These are phyloP conservation scores for Tetanocera ferruginea DNA, from an alignment of 2,888 invertebrate species.

Conservation along the genomic window DNA sequence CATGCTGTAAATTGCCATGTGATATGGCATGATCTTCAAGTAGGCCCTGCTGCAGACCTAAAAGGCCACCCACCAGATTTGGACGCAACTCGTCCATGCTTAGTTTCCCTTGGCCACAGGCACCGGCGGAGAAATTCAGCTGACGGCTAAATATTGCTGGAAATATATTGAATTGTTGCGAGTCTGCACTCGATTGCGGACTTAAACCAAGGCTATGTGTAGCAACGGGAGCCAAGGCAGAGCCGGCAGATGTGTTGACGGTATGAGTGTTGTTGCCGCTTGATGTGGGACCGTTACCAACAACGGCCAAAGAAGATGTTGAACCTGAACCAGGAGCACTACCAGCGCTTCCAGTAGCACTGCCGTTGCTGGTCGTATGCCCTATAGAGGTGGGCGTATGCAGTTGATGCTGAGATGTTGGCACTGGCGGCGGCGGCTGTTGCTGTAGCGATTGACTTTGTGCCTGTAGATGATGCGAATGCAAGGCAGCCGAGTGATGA, in stretches of 20 bases:
- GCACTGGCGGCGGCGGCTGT: slow-evolving; percentile 39
- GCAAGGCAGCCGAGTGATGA: slow-evolving; percentile 40
- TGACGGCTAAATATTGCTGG: slow-evolving; percentile 92
- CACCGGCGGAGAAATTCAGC: slow-evolving; percentile 81
- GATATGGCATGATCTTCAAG: slow-evolving; percentile 80
- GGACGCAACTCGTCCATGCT: slow-evolving; percentile 88
- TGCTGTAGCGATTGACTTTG: slow-evolving; percentile 48
- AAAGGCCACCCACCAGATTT: slow-evolving; percentile 82
- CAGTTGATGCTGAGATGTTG: slow-evolving; percentile 37
- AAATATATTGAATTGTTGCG: slow-evolving; percentile 87
- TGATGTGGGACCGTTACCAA: slow-evolving; percentile 67
- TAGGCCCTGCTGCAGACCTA: slow-evolving; percentile 83
- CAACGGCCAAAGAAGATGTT: slow-evolving; percentile 54
- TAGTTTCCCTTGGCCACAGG: slow-evolving; percentile 82
- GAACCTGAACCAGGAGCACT: slow-evolving; percentile 51
- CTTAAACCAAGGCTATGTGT: slow-evolving; percentile 66
- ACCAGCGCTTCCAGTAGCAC: slow-evolving; percentile 51
- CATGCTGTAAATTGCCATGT: slow-evolving; percentile 69
- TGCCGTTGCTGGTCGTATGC: slow-evolving; percentile 53
- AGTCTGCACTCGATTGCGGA: slow-evolving; percentile 69
- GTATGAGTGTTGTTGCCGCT: slow-evolving; percentile 53
- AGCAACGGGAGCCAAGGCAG: slow-evolving; percentile 59
- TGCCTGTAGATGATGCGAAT: slow-evolving; percentile 40
- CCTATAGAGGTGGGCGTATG: slow-evolving; percentile 46
- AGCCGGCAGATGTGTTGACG: slow-evolving; percentile 52